These are phyloP conservation scores for Synchiropus splendidus DNA, from an alignment of 2,113 vertebrate genomes.

Conservation along the genomic window DNA sequence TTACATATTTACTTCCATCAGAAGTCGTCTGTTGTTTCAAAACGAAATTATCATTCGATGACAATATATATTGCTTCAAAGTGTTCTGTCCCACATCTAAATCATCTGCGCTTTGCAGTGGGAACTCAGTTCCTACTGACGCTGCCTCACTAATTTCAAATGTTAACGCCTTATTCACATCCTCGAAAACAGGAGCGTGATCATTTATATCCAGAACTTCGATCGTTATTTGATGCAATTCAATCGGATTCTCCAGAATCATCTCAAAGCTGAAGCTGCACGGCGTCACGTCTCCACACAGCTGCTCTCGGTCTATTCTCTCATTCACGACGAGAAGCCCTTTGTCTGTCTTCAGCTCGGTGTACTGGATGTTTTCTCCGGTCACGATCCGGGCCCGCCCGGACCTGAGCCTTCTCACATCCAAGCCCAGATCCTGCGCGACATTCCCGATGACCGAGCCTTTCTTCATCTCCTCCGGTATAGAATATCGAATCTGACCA, in stretches of 20 bases:
- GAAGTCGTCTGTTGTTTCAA: constrained; percentile 47
- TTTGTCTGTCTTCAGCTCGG: constrained; percentile 43
- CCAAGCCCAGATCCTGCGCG: constrained; percentile 27
- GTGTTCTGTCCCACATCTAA: constrained; percentile 58
- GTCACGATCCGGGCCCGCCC: constrained; percentile 30
- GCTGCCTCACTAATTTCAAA: constrained; percentile 43
- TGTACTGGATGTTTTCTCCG: constrained; percentile 22
- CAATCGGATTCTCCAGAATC: constrained; percentile 57
- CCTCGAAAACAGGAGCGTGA: constrained; percentile 23
- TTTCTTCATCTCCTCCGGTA: constrained; percentile 43
- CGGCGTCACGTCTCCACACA: constrained; percentile 38
- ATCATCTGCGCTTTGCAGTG: constrained; percentile 47
- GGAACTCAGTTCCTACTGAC: constrained; percentile 19
- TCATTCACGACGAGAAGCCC: constrained; percentile 45
- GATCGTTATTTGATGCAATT: constrained; percentile 30
- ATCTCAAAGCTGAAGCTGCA: constrained; percentile 55
- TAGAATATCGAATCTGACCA: constrained; percentile 21
- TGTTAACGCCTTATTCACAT: neutral
- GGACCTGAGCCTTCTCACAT: constrained; percentile 19
- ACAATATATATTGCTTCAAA: constrained; percentile 54
- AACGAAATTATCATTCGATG: constrained; percentile 50
- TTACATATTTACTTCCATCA: constrained; percentile 52
- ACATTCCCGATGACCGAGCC: constrained; percentile 41
- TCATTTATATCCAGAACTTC: constrained; percentile 52
- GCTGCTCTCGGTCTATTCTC: constrained; percentile 51